Conservation (phyloP, 2,797 vertebrate genomes). For the Chaunax sp. region DNA sequence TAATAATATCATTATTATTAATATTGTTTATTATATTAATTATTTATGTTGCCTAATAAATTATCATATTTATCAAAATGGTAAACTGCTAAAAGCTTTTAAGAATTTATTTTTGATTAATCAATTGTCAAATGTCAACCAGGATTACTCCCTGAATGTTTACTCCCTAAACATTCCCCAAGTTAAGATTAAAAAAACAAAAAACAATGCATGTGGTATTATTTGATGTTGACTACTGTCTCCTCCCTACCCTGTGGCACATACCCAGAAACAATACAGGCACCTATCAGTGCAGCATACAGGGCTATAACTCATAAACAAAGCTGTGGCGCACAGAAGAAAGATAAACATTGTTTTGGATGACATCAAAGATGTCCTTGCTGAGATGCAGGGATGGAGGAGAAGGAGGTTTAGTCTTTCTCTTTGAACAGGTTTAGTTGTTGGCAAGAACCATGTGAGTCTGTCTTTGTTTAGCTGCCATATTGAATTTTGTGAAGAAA, state of each 20-base stretch:
- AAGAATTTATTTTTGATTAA: not conserved
- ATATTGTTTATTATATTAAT: too few relatives aligned
- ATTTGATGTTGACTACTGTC: not conserved
- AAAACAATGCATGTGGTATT: not conserved
- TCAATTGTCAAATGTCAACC: not conserved
- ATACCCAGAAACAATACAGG: conserved; percentile 16
- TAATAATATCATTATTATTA: too few relatives aligned
- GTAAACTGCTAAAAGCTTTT: not conserved
- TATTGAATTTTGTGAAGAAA: conserved; percentile 21
- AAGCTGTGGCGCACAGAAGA: conserved; percentile 38
- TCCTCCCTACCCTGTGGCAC: conserved; percentile 4
- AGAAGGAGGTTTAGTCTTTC: conserved; percentile 48
- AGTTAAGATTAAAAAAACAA: not conserved
- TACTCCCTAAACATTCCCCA: not conserved
- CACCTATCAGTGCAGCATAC: conserved; percentile 17
- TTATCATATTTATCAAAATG: not conserved
- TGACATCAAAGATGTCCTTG: conserved; percentile 63
- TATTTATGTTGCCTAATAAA: too few relatives aligned
- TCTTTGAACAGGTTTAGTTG: conserved; percentile 59
- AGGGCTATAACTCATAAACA: conserved; percentile 35
- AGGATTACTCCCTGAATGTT: not conserved
- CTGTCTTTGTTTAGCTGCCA: conserved; percentile 58
- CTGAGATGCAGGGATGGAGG: conserved; percentile 37
- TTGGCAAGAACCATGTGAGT: conserved; percentile 48
- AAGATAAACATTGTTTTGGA: conserved; percentile 62